phyloP scores from a whole-genome alignment of 2,888 invertebrate species.

The Ophion obscuratus region DNA sequence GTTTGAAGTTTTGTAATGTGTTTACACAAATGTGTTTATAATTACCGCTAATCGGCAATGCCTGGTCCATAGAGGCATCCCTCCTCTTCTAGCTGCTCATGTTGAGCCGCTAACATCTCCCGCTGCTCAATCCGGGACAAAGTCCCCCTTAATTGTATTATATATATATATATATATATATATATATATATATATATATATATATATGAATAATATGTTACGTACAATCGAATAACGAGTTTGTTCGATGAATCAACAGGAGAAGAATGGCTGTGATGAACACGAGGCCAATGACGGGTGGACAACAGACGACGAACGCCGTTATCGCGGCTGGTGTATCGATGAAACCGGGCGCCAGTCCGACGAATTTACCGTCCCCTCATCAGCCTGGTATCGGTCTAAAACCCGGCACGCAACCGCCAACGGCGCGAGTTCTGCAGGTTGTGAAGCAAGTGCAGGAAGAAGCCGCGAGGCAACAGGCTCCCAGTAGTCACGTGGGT shows the following conservation, averaged over 20 bases:
- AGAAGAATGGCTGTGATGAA: constrained; percentile 94
- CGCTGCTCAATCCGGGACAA: too few species aligned
- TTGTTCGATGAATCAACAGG: constrained; percentile 78
- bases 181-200: too few species aligned
- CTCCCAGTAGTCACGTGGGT: constrained; percentile 87
- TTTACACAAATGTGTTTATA: too few species aligned
- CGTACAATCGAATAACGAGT: constrained; percentile 84
- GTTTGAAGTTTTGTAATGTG: too few species aligned
- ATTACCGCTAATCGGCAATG: too few species aligned
- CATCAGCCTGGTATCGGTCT: constrained; percentile 87
- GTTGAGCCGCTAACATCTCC: too few species aligned
- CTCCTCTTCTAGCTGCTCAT: too few species aligned
- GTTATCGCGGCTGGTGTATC: constrained; percentile 86
- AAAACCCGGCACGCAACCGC: constrained; percentile 90
- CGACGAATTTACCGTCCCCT: constrained; percentile 82
- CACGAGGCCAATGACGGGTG: constrained; percentile 85
- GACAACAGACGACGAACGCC: constrained; percentile 82
- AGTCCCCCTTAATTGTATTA: too few species aligned
- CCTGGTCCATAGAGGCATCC: too few species aligned
- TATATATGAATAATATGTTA: neutral
- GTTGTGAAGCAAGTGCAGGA: constrained; percentile 95
- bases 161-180: too few species aligned
- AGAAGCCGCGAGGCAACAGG: constrained; percentile 95
- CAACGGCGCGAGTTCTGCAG: constrained; percentile 93
- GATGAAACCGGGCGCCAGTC: constrained; percentile 85